Evolutionary conservation across 2,797 vertebrate species (phyloP).

Genomic region (Botia almorhae): DNA sequence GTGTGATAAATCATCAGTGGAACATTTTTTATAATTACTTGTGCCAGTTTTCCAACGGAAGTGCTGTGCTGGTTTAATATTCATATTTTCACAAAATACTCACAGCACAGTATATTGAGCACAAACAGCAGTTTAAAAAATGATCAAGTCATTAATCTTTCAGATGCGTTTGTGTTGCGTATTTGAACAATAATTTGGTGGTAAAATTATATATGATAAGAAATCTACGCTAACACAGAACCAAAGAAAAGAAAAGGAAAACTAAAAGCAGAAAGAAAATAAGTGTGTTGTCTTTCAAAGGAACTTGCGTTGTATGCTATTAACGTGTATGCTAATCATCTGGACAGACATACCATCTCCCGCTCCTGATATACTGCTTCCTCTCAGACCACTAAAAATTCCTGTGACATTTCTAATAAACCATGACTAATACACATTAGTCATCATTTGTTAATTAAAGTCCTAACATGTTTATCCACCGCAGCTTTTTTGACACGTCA

Average conservation of each 20-base stretch:
- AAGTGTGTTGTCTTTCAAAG: constrained; percentile 51
- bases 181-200: constrained; percentile 55
- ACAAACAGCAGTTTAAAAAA: constrained; percentile 10
- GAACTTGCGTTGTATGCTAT: constrained; percentile 49
- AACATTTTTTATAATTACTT: background rate
- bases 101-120: constrained; percentile 3
- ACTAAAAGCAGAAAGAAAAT: constrained; percentile 41
- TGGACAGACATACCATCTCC: constrained; percentile 53
- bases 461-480: constrained; percentile 41
- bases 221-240: constrained; percentile 43
- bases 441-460: constrained; percentile 39
- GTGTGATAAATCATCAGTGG: background rate
- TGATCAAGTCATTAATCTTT: constrained; percentile 54
- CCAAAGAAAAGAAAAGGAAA: constrained; percentile 48
- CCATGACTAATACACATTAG: constrained; percentile 36
- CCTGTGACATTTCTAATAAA: constrained; percentile 45
- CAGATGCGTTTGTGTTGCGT: constrained; percentile 51
- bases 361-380: constrained; percentile 57
- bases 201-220: constrained; percentile 54
- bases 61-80: background rate
- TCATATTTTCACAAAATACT: constrained; percentile 6
- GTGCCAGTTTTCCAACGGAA: no score
- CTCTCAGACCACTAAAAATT: constrained; percentile 53
- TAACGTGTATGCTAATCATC: constrained; percentile 57
- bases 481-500: constrained; percentile 27